Evolutionary conservation across 2,113 vertebrate genomes (phyloP).

Genomic region (Vanacampus margaritifer): DNA sequence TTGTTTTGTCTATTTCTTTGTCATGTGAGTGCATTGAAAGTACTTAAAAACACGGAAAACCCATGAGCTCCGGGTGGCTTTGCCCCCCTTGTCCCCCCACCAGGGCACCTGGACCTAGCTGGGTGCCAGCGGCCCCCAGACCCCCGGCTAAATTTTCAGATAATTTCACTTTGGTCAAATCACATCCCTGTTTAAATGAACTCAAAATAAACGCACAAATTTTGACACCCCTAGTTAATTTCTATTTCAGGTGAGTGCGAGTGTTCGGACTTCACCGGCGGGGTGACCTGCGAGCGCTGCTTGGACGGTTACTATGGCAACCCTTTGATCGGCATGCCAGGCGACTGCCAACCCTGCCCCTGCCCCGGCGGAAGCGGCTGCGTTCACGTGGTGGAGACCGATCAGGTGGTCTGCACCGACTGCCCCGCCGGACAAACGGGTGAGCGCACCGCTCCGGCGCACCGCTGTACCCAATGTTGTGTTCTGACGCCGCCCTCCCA

Average conservation of each 20-base stretch:
- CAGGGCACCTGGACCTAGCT: no score
- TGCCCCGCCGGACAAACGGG: slow-evolving; percentile 85
- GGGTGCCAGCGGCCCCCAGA: no score
- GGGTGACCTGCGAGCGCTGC: slow-evolving; percentile 83
- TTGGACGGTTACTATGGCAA: slow-evolving; percentile 84
- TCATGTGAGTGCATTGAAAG: no score
- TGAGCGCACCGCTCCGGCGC: slow-evolving; percentile 53
- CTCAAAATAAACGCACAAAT: no score
- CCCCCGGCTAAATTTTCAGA: no score
- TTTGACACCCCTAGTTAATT: slow-evolving; percentile 3
- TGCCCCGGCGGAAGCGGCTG: slow-evolving; percentile 81
- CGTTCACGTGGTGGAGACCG: slow-evolving; percentile 60
- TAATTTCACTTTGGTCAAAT: no score
- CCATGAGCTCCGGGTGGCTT: no score
- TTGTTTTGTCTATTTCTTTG: no score
- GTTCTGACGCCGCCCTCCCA: no score
- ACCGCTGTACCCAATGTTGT: not conserved
- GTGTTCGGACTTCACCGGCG: slow-evolving; percentile 83
- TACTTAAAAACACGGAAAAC: no score
- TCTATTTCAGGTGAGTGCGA: slow-evolving; percentile 77
- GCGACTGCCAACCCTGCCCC: slow-evolving; percentile 84
- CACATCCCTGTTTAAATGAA: no score
- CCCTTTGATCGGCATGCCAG: slow-evolving; percentile 68
- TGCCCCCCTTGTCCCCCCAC: no score
- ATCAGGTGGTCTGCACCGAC: slow-evolving; percentile 86